phyloP scores from a whole-genome alignment of 2,113 vertebrate species.

The Pyxicephalus adspersus region DNA sequence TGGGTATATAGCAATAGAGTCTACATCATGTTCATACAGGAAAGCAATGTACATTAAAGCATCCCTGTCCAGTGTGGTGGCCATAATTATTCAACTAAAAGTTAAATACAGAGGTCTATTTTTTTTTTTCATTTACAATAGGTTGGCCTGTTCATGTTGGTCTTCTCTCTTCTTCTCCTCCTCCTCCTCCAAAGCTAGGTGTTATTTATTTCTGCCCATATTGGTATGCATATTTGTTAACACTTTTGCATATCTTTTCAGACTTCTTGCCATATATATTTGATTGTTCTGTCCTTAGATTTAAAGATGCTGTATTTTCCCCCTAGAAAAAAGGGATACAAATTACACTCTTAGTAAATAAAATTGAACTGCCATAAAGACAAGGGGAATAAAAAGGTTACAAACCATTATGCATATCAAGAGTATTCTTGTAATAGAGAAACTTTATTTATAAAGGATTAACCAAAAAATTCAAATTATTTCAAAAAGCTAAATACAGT shows the following conservation, averaged over 20 bases:
- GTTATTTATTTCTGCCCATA: conserved; percentile 42
- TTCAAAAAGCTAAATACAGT: conserved; percentile 51
- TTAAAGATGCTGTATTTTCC: conserved; percentile 39
- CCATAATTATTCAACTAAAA: conserved; percentile 50
- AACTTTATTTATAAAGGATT: not conserved
- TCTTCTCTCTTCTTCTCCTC: conserved; percentile 50
- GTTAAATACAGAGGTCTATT: conserved; percentile 6
- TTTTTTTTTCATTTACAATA: conserved; percentile 30
- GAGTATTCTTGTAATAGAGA: conserved; percentile 34
- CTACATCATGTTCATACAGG: conserved; percentile 21
- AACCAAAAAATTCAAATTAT: not conserved
- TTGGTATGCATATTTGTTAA: conserved; percentile 56
- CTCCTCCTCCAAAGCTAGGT: conserved; percentile 25
- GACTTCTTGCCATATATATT: not conserved
- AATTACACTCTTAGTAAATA: conserved; percentile 54
- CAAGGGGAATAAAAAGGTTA: conserved; percentile 54
- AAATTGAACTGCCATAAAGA: conserved; percentile 39
- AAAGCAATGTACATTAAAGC: conserved; percentile 21
- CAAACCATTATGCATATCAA: conserved; percentile 57
- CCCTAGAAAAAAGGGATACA: conserved; percentile 27
- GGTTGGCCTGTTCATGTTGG: conserved; percentile 25
- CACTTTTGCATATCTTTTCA: conserved; percentile 53
- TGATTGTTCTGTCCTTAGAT: conserved; percentile 32
- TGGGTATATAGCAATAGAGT: conserved; percentile 44
- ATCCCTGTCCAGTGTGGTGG: conserved; percentile 39